Percentiles rank a stretch among this genome's conserved stretches.
Conservation (phyloP, 1,140 invertebrate species). For the Nymphalis io region DNA sequence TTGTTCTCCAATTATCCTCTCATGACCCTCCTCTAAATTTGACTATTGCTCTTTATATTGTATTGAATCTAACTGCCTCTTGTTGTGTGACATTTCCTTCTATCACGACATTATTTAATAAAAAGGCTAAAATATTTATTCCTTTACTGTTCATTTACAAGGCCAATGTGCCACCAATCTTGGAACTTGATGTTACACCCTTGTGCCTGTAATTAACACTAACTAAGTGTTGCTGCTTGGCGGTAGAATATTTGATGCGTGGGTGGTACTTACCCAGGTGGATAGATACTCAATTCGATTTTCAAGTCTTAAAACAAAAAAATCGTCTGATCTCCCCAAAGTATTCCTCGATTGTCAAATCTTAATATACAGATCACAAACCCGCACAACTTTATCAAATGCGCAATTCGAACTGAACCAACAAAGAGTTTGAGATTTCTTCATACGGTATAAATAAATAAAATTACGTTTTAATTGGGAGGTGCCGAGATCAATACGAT, state of each 20-base stretch:
- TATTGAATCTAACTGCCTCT: not conserved
- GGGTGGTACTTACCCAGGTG: no score
- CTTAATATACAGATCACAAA: not conserved
- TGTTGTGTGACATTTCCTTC: not conserved
- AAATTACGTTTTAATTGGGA: constrained; percentile 37
- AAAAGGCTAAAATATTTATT: not conserved
- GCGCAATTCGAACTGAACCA: not conserved
- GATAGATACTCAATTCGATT: no score
- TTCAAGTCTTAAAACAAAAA: no score
- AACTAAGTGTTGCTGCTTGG: no score
- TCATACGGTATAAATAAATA: constrained; percentile 33
- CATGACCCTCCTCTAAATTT: constrained; percentile 1
- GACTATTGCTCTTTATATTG: constrained; percentile 9
- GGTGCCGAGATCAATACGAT: constrained; percentile 36
- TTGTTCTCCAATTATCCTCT: constrained; percentile 4
- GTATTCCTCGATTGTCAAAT: constrained; percentile 4
- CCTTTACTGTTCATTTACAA: no score
- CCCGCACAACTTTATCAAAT: constrained; percentile 7
- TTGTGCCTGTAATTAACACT: no score
- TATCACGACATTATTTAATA: not conserved
- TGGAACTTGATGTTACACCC: no score
- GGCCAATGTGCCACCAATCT: no score
- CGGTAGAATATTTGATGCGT: no score
- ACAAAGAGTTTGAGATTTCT: constrained; percentile 1
- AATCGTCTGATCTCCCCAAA: not conserved